Evolutionary conservation across 64 coral and sea anemone genomes (phyloP).

Genomic region (Actinia equina): DNA sequence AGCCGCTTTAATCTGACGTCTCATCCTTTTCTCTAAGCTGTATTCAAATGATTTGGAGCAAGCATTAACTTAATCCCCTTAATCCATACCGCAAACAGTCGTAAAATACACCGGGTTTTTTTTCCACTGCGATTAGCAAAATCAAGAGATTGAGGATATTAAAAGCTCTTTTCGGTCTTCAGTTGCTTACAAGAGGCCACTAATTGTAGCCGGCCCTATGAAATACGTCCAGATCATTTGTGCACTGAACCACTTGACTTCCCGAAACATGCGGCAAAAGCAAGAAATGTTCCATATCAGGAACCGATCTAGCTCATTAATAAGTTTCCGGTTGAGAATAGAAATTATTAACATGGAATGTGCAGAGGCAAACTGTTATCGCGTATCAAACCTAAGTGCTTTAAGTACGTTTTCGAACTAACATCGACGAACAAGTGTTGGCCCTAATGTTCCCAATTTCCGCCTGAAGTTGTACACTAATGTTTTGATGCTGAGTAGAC

Average conservation of each 20-base stretch:
- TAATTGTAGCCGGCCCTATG: neutral
- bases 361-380: constrained; percentile 14
- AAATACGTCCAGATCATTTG: neutral
- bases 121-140: neutral
- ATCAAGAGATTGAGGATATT: neutral
- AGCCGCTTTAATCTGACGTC: constrained; percentile 4
- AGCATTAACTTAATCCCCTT: constrained; percentile 29
- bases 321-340: constrained; percentile 5
- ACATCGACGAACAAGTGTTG: constrained; percentile 26
- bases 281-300: constrained; percentile 7
- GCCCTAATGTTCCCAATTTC: constrained; percentile 19
- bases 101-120: constrained; percentile 22
- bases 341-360: constrained; percentile 19
- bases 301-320: constrained; percentile 1
- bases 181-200: neutral
- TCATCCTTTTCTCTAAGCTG: constrained; percentile 3
- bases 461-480: neutral
- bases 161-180: constrained; percentile 20
- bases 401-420: constrained; percentile 30
- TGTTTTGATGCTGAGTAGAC: neutral
- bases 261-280: neutral
- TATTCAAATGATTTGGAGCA: constrained; percentile 23
- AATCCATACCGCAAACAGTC: constrained; percentile 23
- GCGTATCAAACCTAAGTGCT: constrained; percentile 16
- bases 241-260: constrained; percentile 5